Conservation (phyloP, 2,888 invertebrate genomes). For the Eulithis prunata region DNA sequence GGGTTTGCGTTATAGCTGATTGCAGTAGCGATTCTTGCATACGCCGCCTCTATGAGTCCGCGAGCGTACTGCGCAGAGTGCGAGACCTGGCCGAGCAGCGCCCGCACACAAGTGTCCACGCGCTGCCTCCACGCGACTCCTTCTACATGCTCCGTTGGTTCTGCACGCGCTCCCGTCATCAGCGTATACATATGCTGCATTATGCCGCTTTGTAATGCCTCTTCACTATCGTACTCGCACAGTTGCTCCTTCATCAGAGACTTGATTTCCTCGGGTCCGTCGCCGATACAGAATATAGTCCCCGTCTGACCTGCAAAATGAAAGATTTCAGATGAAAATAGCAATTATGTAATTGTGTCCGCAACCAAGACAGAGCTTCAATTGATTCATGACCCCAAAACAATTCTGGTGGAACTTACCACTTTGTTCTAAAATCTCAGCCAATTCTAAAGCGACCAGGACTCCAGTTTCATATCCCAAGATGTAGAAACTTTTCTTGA, state of each 20-base stretch:
- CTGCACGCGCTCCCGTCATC: conserved; percentile 43
- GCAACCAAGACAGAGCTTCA: too few species aligned
- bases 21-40: conserved; percentile 46
- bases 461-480: conserved; percentile 64
- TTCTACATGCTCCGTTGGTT: conserved; percentile 37
- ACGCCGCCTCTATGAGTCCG: conserved; percentile 52
- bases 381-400: background rate
- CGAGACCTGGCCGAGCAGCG: conserved; percentile 53
- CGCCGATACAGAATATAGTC: conserved; percentile 63
- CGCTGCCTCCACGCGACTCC: conserved; percentile 48
- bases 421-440: conserved; percentile 58
- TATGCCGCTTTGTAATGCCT: conserved; percentile 56
- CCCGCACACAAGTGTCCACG: conserved; percentile 50
- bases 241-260: conserved; percentile 49
- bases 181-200: conserved; percentile 57
- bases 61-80: conserved; percentile 63
- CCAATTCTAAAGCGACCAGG: conserved; percentile 58
- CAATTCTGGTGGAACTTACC: conserved; percentile 47
- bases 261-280: conserved; percentile 54
- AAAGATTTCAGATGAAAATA: too few species aligned
- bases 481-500: conserved; percentile 54
- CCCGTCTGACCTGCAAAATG: conserved; percentile 53
- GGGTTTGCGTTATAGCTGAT: conserved; percentile 38
- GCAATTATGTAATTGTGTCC: too few species aligned
- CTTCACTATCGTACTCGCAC: conserved; percentile 44